Conservation (phyloP, 1,140 invertebrate species). For the Elymnias hypermnestra region DNA sequence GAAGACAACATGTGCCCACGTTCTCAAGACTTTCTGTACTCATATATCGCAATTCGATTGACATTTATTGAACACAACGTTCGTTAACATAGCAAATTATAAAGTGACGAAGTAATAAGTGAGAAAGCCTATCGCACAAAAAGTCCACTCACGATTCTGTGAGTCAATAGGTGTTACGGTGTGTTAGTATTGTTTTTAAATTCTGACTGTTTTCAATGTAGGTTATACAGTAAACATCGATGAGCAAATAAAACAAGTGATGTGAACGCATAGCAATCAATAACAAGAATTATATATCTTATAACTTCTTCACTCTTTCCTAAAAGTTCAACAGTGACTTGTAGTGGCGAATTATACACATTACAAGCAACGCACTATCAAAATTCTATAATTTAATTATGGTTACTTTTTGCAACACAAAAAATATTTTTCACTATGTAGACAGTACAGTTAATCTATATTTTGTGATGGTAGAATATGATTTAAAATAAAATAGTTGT, state of each 20-base stretch:
- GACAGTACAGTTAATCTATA: no score
- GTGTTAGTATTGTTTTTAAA: constrained; percentile 57
- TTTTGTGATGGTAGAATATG: no score
- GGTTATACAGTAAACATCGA: constrained; percentile 33
- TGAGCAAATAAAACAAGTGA: constrained; percentile 28
- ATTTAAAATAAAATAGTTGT: neutral
- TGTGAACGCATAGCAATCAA: neutral
- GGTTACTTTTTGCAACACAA: no score
- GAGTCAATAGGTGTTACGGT: constrained; percentile 41
- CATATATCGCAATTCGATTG: constrained; percentile 50
- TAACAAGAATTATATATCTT: neutral
- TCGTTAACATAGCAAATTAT: constrained; percentile 14
- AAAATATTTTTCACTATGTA: no score
- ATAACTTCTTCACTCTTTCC: neutral
- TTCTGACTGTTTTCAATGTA: constrained; percentile 50
- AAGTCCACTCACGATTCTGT: constrained; percentile 42
- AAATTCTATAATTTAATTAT: no score
- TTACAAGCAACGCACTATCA: no score
- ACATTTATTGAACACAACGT: constrained; percentile 15
- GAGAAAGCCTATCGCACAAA: constrained; percentile 33
- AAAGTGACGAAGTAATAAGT: constrained; percentile 21
- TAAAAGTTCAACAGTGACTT: neutral
- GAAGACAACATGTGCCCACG: constrained; percentile 62
- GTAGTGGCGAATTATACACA: no score
- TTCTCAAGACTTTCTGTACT: constrained; percentile 57